A percentile compares a stretch with the other conserved stretches of the same genome.
phyloP scores from a whole-genome alignment of 2,888 invertebrate species.

The Drosophila histrio region DNA sequence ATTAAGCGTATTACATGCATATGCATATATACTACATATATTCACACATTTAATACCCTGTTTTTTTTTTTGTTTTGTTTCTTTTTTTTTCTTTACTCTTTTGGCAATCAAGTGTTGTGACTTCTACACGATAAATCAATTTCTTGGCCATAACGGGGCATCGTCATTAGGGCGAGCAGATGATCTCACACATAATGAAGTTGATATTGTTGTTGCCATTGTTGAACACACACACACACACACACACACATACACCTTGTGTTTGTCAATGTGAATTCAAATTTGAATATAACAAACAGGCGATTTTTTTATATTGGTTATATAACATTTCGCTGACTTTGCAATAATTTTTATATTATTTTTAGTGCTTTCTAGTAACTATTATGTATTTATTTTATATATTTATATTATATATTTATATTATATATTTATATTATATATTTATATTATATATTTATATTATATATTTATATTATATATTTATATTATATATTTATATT shows the following conservation, averaged over 20 bases:
- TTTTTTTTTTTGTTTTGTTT: background rate
- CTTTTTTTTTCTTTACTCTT: slow-evolving; percentile 2
- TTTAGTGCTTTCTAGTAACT: slow-evolving; percentile 8
- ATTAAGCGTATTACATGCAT: slow-evolving; percentile 6
- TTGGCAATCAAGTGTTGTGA: slow-evolving; percentile 17
- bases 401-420: background rate
- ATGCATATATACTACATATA: background rate
- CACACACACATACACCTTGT: too few species aligned
- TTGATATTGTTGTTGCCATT: slow-evolving; percentile 13
- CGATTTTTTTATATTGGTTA: background rate
- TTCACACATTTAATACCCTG: background rate
- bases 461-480: background rate
- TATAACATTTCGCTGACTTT: background rate
- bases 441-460: background rate
- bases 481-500: background rate
- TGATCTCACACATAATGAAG: slow-evolving; percentile 63
- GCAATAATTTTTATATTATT: slow-evolving; percentile 20
- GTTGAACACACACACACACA: too few species aligned
- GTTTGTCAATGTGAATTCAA: slow-evolving; percentile 11
- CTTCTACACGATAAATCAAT: slow-evolving; percentile 57
- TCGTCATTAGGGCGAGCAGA: slow-evolving; percentile 26
- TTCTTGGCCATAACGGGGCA: slow-evolving; percentile 26
- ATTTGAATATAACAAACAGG: slow-evolving; percentile 2
- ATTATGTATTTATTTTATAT: background rate
- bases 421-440: background rate